These are phyloP conservation scores for Pseudotriccus pelzelni DNA, from an alignment of 2,797 vertebrate species.

Conservation along the genomic window DNA sequence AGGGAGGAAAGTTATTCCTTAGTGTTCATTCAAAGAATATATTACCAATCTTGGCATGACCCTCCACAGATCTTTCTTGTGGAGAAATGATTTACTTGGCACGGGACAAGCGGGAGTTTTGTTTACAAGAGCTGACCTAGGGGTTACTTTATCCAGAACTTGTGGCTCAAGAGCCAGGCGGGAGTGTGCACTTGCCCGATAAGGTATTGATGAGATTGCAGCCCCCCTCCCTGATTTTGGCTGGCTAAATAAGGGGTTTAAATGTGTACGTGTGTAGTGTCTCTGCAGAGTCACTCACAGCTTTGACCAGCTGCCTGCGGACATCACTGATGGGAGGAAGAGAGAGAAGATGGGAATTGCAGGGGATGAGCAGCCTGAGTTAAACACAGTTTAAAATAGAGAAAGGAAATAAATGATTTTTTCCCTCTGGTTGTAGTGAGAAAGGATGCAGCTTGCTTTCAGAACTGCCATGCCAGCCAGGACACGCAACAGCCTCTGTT, in stretches of 20 bases:
- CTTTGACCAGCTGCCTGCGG: not conserved
- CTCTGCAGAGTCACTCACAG: not conserved
- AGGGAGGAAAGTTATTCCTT: not conserved
- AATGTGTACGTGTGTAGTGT: rapidly evolving
- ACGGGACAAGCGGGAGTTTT: not conserved
- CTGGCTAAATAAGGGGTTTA: not conserved
- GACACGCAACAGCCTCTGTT: not conserved
- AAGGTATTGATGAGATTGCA: not conserved
- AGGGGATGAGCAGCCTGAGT: not conserved
- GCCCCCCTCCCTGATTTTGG: not conserved
- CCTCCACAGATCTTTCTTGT: not conserved
- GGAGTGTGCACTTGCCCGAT: not conserved
- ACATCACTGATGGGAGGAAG: not conserved
- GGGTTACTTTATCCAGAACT: not conserved
- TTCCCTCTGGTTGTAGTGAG: not conserved
- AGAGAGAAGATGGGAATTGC: not conserved
- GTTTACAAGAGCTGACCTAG: not conserved
- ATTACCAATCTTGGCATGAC: not conserved
- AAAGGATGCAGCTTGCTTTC: not conserved
- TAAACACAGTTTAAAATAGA: not conserved
- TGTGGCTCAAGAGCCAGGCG: not conserved
- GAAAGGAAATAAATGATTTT: not conserved
- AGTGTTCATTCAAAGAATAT: not conserved
- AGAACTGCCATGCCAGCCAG: too few relatives aligned
- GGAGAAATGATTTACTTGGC: not conserved